Percentiles rank a stretch among this genome's conserved stretches.
phyloP scores from a whole-genome alignment of 2,113 vertebrate genomes.

The Acanthisitta chloris region DNA sequence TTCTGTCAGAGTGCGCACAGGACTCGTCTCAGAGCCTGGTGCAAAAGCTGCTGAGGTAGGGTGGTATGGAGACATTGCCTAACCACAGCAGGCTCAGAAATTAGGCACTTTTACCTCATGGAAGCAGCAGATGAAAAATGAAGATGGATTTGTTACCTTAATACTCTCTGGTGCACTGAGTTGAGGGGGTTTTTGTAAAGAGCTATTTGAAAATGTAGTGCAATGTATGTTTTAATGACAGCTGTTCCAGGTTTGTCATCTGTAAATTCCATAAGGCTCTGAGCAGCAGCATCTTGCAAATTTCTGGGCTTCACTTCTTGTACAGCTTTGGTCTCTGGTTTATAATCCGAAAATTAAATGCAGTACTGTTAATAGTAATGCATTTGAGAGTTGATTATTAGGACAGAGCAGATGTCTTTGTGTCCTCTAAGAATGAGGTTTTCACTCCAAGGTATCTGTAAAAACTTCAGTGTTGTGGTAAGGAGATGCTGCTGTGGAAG shows the following conservation, averaged over 20 bases:
- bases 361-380: neutral
- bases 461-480: neutral
- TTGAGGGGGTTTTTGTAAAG: neutral
- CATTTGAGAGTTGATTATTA: neutral
- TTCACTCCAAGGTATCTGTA: neutral
- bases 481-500: neutral
- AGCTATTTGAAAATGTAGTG: neutral
- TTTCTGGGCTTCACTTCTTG: neutral
- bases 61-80: neutral
- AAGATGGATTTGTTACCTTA: neutral
- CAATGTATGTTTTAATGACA: neutral
- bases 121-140: neutral
- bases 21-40: neutral
- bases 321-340: neutral
- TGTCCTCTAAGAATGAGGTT: neutral
- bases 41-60: neutral
- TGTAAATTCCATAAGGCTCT: neutral
- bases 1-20: neutral
- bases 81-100: neutral
- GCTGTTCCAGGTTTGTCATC: neutral
- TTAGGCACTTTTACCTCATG: neutral
- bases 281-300: neutral
- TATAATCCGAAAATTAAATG: neutral
- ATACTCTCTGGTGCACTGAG: neutral
- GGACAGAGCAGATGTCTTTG: neutral